phyloP scores from a whole-genome alignment of 2,797 vertebrate genomes.

The Erethizon dorsatum region DNA sequence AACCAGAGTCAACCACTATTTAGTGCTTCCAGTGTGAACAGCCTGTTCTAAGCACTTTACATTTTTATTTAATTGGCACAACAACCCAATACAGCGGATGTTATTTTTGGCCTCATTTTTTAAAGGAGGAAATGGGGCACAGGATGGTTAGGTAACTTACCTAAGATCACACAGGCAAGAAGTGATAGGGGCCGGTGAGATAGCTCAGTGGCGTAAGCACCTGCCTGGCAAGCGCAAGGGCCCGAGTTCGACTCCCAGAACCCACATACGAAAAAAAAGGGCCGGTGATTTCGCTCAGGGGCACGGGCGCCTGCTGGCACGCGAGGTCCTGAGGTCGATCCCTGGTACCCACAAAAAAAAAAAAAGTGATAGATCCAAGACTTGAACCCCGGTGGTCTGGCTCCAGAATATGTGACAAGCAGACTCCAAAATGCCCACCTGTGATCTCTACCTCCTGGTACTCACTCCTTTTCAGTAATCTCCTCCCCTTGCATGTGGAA shows the following conservation, averaged over 20 bases:
- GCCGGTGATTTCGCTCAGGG: too few species aligned
- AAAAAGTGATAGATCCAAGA: too few species aligned
- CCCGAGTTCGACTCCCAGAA: too few species aligned
- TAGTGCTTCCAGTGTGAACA: background rate
- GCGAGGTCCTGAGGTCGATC: too few species aligned
- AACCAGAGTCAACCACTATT: background rate
- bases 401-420: background rate
- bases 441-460: background rate
- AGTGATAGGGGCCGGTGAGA: too few species aligned
- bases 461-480: background rate
- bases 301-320: too few species aligned
- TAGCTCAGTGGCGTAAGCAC: too few species aligned
- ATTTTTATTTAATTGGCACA: background rate
- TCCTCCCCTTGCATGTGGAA: background rate
- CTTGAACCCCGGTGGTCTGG: background rate
- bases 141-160: background rate
- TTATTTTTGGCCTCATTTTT: background rate
- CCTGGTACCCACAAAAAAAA: too few species aligned
- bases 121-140: background rate
- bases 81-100: background rate
- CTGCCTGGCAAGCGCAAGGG: too few species aligned
- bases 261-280: too few species aligned
- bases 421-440: background rate
- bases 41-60: background rate
- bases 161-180: background rate